Evolutionary conservation across 2,113 vertebrate genomes (phyloP).

Genomic region (Trogon surrucura): DNA sequence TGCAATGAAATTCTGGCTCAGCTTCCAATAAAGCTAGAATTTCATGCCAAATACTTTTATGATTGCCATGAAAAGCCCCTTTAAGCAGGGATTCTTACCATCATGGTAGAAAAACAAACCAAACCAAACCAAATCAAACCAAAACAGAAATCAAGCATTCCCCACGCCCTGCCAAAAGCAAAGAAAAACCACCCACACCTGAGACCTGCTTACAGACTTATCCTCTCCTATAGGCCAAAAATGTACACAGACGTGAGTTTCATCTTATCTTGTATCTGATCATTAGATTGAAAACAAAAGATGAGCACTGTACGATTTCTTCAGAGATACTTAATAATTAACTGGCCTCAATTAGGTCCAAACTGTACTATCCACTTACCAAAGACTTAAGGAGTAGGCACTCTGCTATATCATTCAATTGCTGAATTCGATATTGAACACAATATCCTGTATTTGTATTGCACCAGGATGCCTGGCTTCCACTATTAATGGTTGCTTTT

Average conservation of each 20-base stretch:
- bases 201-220: not conserved
- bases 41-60: not conserved
- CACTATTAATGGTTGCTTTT: not conserved
- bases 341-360: not conserved
- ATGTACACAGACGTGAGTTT: not conserved
- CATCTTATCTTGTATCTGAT: not conserved
- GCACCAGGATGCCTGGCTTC: not conserved
- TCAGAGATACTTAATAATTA: not conserved
- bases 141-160: not conserved
- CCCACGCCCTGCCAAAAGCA: not conserved
- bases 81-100: not conserved
- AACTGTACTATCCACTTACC: not conserved
- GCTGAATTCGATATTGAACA: not conserved
- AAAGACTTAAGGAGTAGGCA: not conserved
- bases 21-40: not conserved
- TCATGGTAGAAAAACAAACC: not conserved
- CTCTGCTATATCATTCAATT: not conserved
- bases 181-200: not conserved
- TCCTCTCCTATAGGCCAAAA: not conserved
- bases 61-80: not conserved
- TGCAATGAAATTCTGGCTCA: not conserved
- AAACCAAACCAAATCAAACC: too few species aligned
- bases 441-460: not conserved
- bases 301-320: rapidly evolving
- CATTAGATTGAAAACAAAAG: not conserved